phyloP scores from a whole-genome alignment of 1,140 invertebrate genomes.

The Brachionus manjavacas region DNA sequence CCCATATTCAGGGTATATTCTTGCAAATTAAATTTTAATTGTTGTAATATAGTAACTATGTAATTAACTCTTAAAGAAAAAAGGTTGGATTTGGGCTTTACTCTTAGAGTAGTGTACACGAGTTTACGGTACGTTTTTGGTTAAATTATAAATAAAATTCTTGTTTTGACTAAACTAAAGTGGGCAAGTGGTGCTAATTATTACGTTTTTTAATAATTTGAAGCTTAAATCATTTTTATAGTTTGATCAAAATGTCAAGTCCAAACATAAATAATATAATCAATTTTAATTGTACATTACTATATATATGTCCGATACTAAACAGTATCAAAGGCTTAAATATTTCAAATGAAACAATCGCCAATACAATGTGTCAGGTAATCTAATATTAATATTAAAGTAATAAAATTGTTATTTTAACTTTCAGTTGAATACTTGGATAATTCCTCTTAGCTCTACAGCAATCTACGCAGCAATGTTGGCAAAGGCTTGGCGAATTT shows the following conservation, averaged over 20 bases:
- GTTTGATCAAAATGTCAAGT: constrained; percentile 50
- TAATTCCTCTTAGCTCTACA: constrained; percentile 44
- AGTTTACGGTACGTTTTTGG: too few relatives aligned
- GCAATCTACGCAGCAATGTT: constrained; percentile 48
- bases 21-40: too few relatives aligned
- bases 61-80: too few relatives aligned
- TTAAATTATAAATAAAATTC: too few relatives aligned
- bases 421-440: constrained; percentile 46
- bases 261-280: constrained; percentile 48
- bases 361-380: constrained; percentile 48
- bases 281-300: constrained; percentile 45
- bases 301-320: constrained; percentile 45
- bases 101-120: too few relatives aligned
- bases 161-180: background rate
- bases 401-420: background rate
- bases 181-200: background rate
- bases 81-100: too few relatives aligned
- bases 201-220: constrained; percentile 1
- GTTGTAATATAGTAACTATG: too few relatives aligned
- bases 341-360: constrained; percentile 35
- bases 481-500: constrained; percentile 48
- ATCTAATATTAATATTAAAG: background rate
- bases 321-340: constrained; percentile 47
- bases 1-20: too few relatives aligned
- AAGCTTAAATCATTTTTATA: constrained; percentile 32